These are phyloP conservation scores for Batillaria attramentaria DNA, from an alignment of 1,140 invertebrate genomes.

Conservation along the genomic window DNA sequence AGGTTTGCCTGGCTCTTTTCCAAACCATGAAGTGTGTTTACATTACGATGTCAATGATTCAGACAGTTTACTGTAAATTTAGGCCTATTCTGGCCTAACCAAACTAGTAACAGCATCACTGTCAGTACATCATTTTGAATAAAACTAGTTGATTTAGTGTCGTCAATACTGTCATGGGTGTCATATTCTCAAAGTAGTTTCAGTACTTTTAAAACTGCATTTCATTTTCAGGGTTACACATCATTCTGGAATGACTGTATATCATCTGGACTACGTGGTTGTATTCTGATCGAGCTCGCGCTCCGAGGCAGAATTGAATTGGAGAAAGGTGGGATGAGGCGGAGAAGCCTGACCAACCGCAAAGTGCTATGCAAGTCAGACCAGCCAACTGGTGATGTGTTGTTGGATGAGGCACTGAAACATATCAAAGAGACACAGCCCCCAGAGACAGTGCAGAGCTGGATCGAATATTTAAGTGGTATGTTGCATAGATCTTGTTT, in stretches of 20 bases:
- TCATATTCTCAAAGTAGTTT: no score
- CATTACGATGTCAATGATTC: no score
- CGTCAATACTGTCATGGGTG: no score
- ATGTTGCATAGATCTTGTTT: no score
- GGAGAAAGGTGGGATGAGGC: constrained; percentile 96
- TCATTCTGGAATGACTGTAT: constrained; percentile 99
- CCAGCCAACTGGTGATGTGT: constrained; percentile 96
- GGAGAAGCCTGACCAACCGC: constrained; percentile 86
- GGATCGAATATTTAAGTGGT: constrained; percentile 99
- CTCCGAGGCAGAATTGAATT: constrained; percentile 95
- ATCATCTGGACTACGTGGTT: constrained; percentile 97
- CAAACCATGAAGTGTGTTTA: no score
- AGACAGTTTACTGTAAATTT: no score
- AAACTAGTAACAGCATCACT: no score
- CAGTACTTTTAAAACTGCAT: no score
- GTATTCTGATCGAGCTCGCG: constrained; percentile 97
- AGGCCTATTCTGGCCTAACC: no score
- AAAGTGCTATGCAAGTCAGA: constrained; percentile 85
- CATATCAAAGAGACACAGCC: constrained; percentile 93
- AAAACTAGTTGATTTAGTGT: no score
- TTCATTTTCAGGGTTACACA: constrained; percentile 90
- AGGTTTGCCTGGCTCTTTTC: no score
- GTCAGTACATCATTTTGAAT: no score
- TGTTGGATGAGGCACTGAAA: constrained; percentile 98
- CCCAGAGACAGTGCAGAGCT: constrained; percentile 96